Conservation (phyloP, 2,113 vertebrate species). For the Calidris pugnax region DNA sequence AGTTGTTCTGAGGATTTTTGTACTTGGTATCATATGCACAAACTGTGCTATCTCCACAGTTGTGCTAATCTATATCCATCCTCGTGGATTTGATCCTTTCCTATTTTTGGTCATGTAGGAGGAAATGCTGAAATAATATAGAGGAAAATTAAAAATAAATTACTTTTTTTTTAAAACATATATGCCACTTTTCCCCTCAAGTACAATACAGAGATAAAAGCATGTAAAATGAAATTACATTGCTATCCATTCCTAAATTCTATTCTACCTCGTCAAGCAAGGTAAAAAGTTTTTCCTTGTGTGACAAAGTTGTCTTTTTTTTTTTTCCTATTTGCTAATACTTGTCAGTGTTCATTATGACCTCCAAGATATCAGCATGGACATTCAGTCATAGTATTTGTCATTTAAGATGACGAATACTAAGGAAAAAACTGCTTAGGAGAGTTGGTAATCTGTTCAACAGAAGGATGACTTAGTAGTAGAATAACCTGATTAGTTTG, state of each 20-base stretch:
- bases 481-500: background rate
- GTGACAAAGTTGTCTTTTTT: background rate
- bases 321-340: background rate
- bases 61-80: background rate
- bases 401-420: background rate
- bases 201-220: background rate
- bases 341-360: background rate
- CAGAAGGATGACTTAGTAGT: background rate
- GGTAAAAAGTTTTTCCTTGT: background rate
- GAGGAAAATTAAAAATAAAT: background rate
- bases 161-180: background rate
- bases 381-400: fast-evolving
- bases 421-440: background rate
- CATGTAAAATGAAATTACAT: background rate
- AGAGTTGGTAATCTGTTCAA: background rate
- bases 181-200: background rate
- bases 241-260: background rate
- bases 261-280: background rate
- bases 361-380: background rate
- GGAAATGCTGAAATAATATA: background rate
- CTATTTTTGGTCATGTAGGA: background rate
- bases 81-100: background rate
- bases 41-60: background rate
- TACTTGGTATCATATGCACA: background rate
- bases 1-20: background rate